Conservation (phyloP, 2,888 invertebrate species). For the Ptychoptera contaminata region DNA sequence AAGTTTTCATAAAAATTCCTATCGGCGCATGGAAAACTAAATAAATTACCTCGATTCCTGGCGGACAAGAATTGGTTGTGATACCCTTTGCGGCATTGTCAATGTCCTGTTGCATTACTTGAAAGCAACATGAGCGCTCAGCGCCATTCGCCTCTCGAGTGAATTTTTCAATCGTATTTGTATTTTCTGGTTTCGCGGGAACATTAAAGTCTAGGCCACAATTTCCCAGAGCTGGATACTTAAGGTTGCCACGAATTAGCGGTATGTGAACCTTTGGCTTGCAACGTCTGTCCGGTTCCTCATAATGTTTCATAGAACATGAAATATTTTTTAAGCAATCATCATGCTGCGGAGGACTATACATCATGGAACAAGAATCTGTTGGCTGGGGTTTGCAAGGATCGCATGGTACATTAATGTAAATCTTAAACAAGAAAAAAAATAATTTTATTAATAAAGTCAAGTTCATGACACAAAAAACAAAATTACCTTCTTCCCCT, state of each 20-base stretch:
- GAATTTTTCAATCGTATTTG: slow-evolving; percentile 17
- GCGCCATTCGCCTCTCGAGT: background rate
- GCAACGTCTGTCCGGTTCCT: too few relatives aligned
- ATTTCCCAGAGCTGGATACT: slow-evolving; percentile 24
- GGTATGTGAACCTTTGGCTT: slow-evolving; percentile 5
- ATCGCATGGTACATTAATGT: too few relatives aligned
- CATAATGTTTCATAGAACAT: too few relatives aligned
- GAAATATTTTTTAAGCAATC: too few relatives aligned
- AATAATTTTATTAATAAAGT: too few relatives aligned
- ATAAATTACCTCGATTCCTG: slow-evolving; percentile 26
- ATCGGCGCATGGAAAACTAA: too few relatives aligned
- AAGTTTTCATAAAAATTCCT: background rate
- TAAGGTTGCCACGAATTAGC: slow-evolving; percentile 23
- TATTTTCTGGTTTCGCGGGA: slow-evolving; percentile 16
- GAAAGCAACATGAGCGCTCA: slow-evolving; percentile 21
- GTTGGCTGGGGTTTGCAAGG: too few relatives aligned
- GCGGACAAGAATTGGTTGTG: slow-evolving; percentile 7
- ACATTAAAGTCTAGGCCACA: slow-evolving; percentile 18
- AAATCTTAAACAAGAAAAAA: too few relatives aligned
- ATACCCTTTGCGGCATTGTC: slow-evolving; percentile 23
- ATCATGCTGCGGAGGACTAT: too few relatives aligned
- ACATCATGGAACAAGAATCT: too few relatives aligned
- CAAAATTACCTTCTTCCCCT: too few relatives aligned
- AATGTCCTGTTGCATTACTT: slow-evolving; percentile 23
- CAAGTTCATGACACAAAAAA: too few relatives aligned